phyloP scores from a whole-genome alignment of 2,113 vertebrate species.

The Aleadryas rufinucha region DNA sequence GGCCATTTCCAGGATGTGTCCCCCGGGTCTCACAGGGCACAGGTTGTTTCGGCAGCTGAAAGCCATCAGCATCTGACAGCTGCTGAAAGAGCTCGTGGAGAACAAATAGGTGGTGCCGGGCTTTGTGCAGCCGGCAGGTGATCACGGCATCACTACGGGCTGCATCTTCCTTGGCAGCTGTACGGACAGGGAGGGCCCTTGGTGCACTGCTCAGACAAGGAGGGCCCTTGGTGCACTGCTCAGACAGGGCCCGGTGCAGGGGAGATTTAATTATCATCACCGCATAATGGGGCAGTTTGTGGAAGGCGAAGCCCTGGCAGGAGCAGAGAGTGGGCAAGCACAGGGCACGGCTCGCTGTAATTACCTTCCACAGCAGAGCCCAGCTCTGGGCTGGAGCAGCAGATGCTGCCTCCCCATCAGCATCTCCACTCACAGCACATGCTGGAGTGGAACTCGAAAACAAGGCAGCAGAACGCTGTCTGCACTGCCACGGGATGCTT shows the following conservation, averaged over 20 bases:
- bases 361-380: neutral
- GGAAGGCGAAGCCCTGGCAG: neutral
- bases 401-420: neutral
- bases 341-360: neutral
- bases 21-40: neutral
- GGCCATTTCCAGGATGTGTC: neutral
- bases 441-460: neutral
- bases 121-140: neutral
- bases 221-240: neutral
- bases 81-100: neutral
- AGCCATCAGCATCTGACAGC: conserved; percentile 23
- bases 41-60: conserved; percentile 43
- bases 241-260: neutral
- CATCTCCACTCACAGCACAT: neutral
- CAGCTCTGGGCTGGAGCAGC: neutral
- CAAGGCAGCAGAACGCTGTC: neutral
- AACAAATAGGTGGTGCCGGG: neutral
- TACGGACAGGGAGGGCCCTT: neutral
- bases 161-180: conserved; percentile 1
- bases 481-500: neutral
- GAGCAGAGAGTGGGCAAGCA: neutral
- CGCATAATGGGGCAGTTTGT: neutral
- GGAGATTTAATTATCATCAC: neutral
- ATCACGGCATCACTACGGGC: neutral
- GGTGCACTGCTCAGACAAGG: neutral